Evolutionary conservation across 2,888 invertebrate species (phyloP).

Genomic region (Hemithea aestivaria): DNA sequence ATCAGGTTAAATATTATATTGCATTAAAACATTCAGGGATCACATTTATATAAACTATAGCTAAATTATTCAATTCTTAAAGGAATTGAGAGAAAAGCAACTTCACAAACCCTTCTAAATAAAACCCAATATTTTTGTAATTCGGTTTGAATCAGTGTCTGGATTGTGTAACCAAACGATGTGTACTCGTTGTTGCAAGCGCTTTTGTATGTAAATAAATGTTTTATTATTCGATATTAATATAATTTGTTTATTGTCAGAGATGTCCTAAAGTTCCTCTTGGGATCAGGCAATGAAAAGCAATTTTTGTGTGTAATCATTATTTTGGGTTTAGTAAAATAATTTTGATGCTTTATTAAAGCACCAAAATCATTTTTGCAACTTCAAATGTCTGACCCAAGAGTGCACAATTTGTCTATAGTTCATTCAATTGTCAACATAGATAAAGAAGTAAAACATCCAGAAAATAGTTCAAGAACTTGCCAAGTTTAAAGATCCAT

Average conservation of each 20-base stretch:
- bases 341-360: too few species aligned
- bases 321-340: too few species aligned
- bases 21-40: too few species aligned
- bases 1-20: too few species aligned
- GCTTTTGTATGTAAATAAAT: slow-evolving; percentile 32
- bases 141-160: slow-evolving; percentile 23
- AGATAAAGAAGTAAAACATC: not conserved
- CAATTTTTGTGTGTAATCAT: too few species aligned
- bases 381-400: too few species aligned
- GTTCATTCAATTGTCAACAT: too few species aligned
- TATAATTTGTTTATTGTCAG: slow-evolving; percentile 18
- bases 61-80: too few species aligned
- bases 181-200: slow-evolving; percentile 27
- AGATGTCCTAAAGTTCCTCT: slow-evolving; percentile 19
- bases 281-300: slow-evolving; percentile 15
- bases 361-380: too few species aligned
- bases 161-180: slow-evolving; percentile 28
- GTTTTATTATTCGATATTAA: slow-evolving; percentile 28
- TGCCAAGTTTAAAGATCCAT: too few species aligned
- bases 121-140: slow-evolving; percentile 13
- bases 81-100: slow-evolving; percentile 1
- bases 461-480: slow-evolving; percentile 12
- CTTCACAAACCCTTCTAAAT: slow-evolving; percentile 21
- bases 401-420: too few species aligned
- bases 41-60: too few species aligned